Conservation (phyloP, 2,797 vertebrate species). For the Pseudopleuronectes americanus region DNA sequence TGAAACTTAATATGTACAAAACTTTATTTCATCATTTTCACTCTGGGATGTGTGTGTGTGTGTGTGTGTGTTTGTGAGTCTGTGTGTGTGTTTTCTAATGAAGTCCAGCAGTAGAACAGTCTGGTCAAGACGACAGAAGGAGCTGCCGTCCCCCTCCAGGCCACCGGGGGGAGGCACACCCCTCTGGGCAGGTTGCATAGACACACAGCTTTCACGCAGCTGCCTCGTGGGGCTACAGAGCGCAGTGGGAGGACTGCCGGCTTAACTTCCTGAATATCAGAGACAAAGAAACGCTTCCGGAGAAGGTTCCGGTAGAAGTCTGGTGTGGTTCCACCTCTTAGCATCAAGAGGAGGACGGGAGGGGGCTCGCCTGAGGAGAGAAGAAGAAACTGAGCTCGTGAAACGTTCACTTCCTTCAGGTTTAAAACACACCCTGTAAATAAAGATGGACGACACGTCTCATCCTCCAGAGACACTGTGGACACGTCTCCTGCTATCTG, state of each 20-base stretch:
- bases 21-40: slow-evolving; percentile 76
- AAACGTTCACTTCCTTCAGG: too few relatives aligned
- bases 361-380: slow-evolving; percentile 89
- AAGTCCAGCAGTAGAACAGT: slow-evolving; percentile 88
- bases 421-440: too few relatives aligned
- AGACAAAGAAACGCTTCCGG: slow-evolving; percentile 52
- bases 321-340: slow-evolving; percentile 84
- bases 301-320: slow-evolving; percentile 71
- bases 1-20: slow-evolving; percentile 96
- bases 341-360: slow-evolving; percentile 96
- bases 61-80: slow-evolving; percentile 28
- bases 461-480: too few relatives aligned
- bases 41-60: slow-evolving; percentile 37
- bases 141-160: slow-evolving; percentile 82
- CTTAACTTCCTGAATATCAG: slow-evolving; percentile 99
- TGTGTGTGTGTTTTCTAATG: slow-evolving; percentile 69
- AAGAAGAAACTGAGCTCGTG: not conserved
- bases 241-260: slow-evolving; percentile 91
- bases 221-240: slow-evolving; percentile 98
- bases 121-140: slow-evolving; percentile 86
- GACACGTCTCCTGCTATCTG: too few relatives aligned
- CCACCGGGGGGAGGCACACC: slow-evolving; percentile 88
- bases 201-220: slow-evolving; percentile 97
- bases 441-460: too few relatives aligned
- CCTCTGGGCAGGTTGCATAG: slow-evolving; percentile 98